Conservation (phyloP, 2,113 vertebrate species). For the Columbina picui region DNA sequence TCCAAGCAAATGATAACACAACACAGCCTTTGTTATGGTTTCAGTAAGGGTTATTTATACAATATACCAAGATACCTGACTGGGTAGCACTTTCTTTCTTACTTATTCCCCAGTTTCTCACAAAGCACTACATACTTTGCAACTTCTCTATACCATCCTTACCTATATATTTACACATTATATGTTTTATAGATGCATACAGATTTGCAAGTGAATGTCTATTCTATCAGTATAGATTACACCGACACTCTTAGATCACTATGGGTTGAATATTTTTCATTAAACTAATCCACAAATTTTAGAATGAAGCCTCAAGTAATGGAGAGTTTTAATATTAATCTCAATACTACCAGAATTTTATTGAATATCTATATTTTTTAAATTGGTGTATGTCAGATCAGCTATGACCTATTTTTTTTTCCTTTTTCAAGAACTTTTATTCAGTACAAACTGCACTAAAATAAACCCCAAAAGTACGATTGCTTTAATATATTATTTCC, state of each 20-base stretch:
- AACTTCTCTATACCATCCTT: background rate
- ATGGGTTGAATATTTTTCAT: background rate
- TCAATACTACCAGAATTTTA: background rate
- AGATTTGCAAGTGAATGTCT: background rate
- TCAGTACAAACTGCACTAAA: background rate
- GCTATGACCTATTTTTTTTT: background rate
- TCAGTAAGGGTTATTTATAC: background rate
- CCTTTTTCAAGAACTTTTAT: background rate
- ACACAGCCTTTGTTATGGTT: background rate
- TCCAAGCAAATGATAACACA: background rate
- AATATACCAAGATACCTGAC: background rate
- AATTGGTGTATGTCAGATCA: background rate
- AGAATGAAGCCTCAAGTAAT: background rate
- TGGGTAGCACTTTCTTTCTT: background rate
- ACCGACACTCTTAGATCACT: background rate
- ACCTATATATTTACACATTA: rapidly evolving
- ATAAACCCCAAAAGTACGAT: background rate
- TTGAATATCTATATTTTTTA: background rate
- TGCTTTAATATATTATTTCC: slow-evolving; percentile 7
- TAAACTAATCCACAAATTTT: background rate
- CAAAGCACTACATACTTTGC: background rate
- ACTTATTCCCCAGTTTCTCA: background rate
- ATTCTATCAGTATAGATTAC: background rate
- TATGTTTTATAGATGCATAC: background rate
- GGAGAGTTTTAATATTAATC: background rate